Evolutionary conservation across 2,797 vertebrate species (phyloP), one percentile per base, ranked within the genome.

Genomic region (Gymnoscopelus braueri): DNA sequence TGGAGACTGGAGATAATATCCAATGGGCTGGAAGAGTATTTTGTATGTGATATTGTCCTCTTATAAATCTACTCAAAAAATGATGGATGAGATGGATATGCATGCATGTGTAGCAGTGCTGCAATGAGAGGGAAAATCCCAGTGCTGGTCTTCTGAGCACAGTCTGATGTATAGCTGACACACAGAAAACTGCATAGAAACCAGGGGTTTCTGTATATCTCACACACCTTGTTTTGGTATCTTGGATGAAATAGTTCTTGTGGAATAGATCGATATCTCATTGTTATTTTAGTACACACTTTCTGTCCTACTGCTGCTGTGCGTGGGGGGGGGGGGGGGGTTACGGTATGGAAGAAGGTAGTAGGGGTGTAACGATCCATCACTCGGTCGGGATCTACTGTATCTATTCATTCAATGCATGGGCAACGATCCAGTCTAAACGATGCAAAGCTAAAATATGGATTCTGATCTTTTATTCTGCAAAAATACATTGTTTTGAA

Each of bases 261-360:
- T 54, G 54, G 65, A 70, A 67, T n/a, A 29, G 26, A 29, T 29
- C 68, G 44, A 69, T 39, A 63, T 63, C 10, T 78, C 67, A 44
- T 39, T 63, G 24, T 74, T 81, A 50, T 65, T 82, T 50, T 60
- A 61, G 57, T 29, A 11, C 56, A 76, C 58, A 5, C 24, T 72
- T 19, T 54, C 10, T 74, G 54, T 77, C 13, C n/a, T n/a, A 9
- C 57, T 32, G 32, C 65, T 65, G 60, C 49, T 63, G 3, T 29
- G 26, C 0, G 26, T 3, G 26, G 1, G 44, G 15, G 53, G 52
- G 24, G 10, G 26, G 60, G 57, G 8, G 11, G 55, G 48, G 35
- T 80, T 64, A 19, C 3, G 4, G 59, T 50, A 49, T 61, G 19
- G 67, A 63, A 62, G 59, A 7, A 29, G 26, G 26, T 29, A 29